Conservation (phyloP, 2,797 vertebrate species). For the Chanos chanos region DNA sequence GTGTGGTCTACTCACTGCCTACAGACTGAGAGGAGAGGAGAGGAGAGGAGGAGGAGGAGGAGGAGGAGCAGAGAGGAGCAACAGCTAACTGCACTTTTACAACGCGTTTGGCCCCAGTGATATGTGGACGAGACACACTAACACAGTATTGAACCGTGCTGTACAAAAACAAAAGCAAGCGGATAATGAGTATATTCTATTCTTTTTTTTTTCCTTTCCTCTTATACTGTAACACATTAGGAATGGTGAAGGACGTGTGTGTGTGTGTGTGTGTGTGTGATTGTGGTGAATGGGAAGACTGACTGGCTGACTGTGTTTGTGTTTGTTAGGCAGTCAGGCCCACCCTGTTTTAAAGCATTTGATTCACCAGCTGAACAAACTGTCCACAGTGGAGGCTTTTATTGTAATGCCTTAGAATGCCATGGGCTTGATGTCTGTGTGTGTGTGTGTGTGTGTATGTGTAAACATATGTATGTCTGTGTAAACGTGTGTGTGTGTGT, state of each 20-base stretch:
- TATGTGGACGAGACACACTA: conserved; percentile 73
- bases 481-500: conserved; percentile 33
- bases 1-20: conserved; percentile 66
- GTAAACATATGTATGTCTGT: conserved; percentile 52
- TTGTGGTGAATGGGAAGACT: conserved; percentile 36
- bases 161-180: conserved; percentile 55
- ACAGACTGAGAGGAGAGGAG: conserved; percentile 28
- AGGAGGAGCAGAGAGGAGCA: conserved; percentile 51
- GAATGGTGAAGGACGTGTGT: conserved; percentile 50
- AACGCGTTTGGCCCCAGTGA: conserved; percentile 70
- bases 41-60: conserved; percentile 30
- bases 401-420: conserved; percentile 71
- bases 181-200: conserved; percentile 49
- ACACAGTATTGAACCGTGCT: conserved; percentile 73
- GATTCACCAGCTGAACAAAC: conserved; percentile 76
- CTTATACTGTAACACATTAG: conserved; percentile 68
- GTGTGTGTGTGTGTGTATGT: conserved; percentile 34
- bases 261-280: conserved; percentile 50
- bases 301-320: conserved; percentile 53
- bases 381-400: conserved; percentile 57
- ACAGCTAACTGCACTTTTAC: conserved; percentile 77
- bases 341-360: conserved; percentile 60
- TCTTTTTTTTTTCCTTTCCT: conserved; percentile 53
- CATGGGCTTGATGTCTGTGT: conserved; percentile 57
- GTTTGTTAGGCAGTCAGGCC: conserved; percentile 64